Evolutionary conservation across 2,888 invertebrate genomes (phyloP), one percentile per base, ranked within the genome.

Genomic region (Anthophora plumipes): DNA sequence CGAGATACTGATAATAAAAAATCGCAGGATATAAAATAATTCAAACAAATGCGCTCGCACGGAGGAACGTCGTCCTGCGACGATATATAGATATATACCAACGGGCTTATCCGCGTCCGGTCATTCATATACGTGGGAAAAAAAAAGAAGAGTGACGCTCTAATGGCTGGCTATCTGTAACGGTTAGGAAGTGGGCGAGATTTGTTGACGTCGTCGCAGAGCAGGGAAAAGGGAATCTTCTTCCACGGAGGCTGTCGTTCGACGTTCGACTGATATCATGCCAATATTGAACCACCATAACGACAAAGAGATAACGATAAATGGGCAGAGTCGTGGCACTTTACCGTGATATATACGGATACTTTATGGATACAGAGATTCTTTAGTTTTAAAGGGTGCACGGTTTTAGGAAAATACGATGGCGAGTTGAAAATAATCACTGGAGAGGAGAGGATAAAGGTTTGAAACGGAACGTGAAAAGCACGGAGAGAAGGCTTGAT

Each of bases 21-120:
- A 93, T 93, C 89, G 89, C 84, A 59, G 91, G 92, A 92, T 90
- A 92, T 93, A 92, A 91, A 92, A 92, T 93, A 93, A 93, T 92
- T 93, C 93, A 93, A 92, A 93, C 91, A 91, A 93, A 93, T 93
- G 92, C 89, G 84, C 68, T 43, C 72, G 80, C 85, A 82, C 80
- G 88, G 31, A 81, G 82, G 82, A 78, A 82, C 82, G 64, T 31
- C 2, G 82, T 85, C 79, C 85, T 22, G 64, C 82, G 81, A 87
- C 91, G 88, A 93, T 93, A 92, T 92, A 90, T 92, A 84, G 73
- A 3, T 31, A 64, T n/a, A n/a, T n/a, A n/a, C n/a, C n/a, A n/a
- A n/a, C 69, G 83, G 90, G 91, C 92, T 93, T 93, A 93, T 93
- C 93, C 92, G 88, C 89, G 89, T 77, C 90, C 88, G 93, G 93